phyloP scores from a whole-genome alignment of 2,797 vertebrate species.

The Heterohyrax brucei region DNA sequence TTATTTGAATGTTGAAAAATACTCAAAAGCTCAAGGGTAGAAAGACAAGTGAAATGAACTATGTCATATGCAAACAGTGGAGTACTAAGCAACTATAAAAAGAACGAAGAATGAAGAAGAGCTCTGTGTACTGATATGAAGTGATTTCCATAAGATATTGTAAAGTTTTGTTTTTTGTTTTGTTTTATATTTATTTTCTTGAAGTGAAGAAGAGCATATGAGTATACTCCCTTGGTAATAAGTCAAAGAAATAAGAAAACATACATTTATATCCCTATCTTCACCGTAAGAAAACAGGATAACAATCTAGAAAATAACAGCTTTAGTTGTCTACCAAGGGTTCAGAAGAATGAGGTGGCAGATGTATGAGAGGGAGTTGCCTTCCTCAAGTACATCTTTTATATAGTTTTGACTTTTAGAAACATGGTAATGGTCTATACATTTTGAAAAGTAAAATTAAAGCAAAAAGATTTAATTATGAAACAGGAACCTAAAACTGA shows the following conservation, averaged over 20 bases:
- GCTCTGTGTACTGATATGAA: neutral
- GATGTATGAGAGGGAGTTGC: neutral
- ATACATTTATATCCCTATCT: neutral
- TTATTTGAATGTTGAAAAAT: slow-evolving; percentile 28
- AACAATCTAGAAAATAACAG: neutral
- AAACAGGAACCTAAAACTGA: neutral
- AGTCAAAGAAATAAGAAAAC: neutral
- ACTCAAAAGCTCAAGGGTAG: neutral
- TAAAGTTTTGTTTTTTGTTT: neutral
- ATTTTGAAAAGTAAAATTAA: neutral
- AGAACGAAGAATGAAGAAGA: neutral
- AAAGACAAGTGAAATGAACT: neutral
- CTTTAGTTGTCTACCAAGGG: neutral
- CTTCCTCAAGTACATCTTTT: neutral
- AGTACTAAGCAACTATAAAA: neutral
- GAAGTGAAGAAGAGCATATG: neutral
- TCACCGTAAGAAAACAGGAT: neutral
- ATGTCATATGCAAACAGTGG: neutral
- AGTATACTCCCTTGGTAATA: neutral
- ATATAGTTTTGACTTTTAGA: neutral
- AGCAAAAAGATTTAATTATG: neutral
- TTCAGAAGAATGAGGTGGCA: neutral
- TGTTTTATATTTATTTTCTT: too few relatives aligned
- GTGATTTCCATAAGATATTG: neutral
- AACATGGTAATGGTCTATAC: neutral